Evolutionary conservation across 2,797 vertebrate species (phyloP).

Genomic region (Euphonia xanthogaster): DNA sequence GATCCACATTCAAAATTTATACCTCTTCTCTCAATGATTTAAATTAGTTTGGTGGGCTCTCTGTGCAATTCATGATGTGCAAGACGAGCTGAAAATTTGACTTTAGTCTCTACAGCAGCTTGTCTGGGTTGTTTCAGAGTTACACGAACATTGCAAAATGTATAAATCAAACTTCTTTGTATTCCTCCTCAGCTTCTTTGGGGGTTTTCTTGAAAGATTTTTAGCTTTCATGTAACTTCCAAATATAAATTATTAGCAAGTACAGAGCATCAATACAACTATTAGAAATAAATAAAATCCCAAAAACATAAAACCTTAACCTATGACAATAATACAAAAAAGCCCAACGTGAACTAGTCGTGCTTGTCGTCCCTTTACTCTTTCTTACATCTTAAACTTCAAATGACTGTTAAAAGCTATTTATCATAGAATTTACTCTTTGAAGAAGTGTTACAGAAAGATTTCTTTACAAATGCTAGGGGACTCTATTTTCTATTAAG

Average conservation of each 20-base stretch:
- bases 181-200: background rate
- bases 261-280: background rate
- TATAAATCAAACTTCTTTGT: background rate
- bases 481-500: background rate
- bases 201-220: background rate
- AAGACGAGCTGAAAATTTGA: background rate
- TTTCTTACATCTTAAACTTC: background rate
- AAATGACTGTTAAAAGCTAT: background rate
- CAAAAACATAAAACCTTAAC: background rate
- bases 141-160: background rate
- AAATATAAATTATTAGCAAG: background rate
- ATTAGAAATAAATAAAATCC: background rate
- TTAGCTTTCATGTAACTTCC: background rate
- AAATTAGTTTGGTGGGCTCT: background rate
- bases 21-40: background rate
- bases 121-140: background rate
- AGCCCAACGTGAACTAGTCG: background rate
- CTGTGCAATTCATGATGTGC: accelerated
- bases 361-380: background rate
- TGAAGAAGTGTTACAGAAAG: background rate
- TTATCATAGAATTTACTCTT: background rate
- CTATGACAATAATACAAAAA: background rate
- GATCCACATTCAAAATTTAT: background rate
- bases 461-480: background rate
- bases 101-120: background rate